Evolutionary conservation across 2,888 invertebrate genomes (phyloP), one percentile per base, ranked within the genome.

Genomic region (Cloeon dipterum): DNA sequence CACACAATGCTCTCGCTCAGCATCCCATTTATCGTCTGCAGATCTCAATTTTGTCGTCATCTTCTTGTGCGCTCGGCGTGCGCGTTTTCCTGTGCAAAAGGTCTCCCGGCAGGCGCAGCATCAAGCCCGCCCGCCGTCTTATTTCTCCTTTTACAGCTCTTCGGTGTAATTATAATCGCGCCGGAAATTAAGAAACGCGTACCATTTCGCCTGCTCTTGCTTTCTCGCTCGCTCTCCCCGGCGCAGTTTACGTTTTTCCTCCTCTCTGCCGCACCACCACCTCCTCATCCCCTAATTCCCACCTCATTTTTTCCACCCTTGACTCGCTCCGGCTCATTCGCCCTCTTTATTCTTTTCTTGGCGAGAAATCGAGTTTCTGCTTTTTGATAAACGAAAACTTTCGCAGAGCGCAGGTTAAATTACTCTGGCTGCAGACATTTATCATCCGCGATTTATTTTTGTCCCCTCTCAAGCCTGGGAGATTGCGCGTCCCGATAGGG

Each of bases 1-100:
- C n/a, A n/a, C n/a, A n/a, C n/a, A n/a, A n/a, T n/a, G n/a, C n/a
- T n/a, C n/a, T n/a, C n/a, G n/a, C n/a, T n/a, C n/a, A n/a, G n/a
- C n/a, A n/a, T n/a, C n/a, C n/a, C n/a, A n/a, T n/a, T n/a, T n/a
- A n/a, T n/a, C n/a, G n/a, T n/a, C n/a, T n/a, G n/a, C 5, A 8
- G 29, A 29, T 29, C 29, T 29, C n/a, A 29, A 23, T 23, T 23
- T 23, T n/a, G n/a, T 23, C 29, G n/a, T n/a, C n/a, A n/a, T n/a
- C n/a, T n/a, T n/a, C n/a, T n/a, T n/a, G n/a, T n/a, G n/a, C n/a
- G n/a, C n/a, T n/a, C n/a, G n/a, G n/a, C n/a, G n/a, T n/a, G n/a
- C n/a, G n/a, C n/a, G n/a, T n/a, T n/a, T n/a, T n/a, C n/a, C n/a
- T n/a, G n/a, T n/a, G n/a, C n/a, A n/a, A n/a, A n/a, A n/a, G n/a